Base-by-base conservation (phyloP, 1,140 invertebrate species). In the Sminthurides bifidus region DNA sequence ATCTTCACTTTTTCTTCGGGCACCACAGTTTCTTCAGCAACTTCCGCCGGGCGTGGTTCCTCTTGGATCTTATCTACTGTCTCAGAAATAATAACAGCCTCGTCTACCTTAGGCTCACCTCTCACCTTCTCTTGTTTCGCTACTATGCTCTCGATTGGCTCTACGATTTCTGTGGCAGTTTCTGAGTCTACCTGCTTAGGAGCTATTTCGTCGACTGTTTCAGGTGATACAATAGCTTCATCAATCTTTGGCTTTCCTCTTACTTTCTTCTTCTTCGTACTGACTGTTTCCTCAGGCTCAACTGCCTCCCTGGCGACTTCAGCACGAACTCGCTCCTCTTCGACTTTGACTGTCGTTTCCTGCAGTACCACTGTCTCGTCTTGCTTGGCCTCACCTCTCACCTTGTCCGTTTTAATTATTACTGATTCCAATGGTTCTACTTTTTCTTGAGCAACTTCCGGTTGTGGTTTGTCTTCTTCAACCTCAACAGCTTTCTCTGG, bases 1-100 rank as follows among this genome's bases (percentile, higher is more conserved):
- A 45, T 33, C 54, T 52, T 52, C 43, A 52, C 48, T 57, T 61
- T 21, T 59, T 41, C 40, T 37, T 55, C 26, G 54, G 29, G 40
- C 3, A 52, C 48, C 35, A 58, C 65, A 3, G 44, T 31, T 10
- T 35, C 46, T 29, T 3, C 23, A 4, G 50, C 33, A 12, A 35
- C 50, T 23, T 8, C 15, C 10, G 17, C 37, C 5, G 10, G 33
- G 10, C 12, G 12, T 12, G 37, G 33, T 24, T 3, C 14, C 14
- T 52, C 50, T 3, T 35, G 33, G 33, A n/a, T 35, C n/a, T 35
- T 10, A 35, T 35, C 33, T 12, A n/a, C 33, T 35, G 10, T 35
- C n/a, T 10, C 33, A n/a, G 10, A 35, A 12, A n/a, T 35, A n/a
- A 10, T 35, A 12, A 12, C 10, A 10, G n/a, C 33, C 10, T 10